Percentiles rank a stretch among this genome's conserved stretches.
Conservation (phyloP, 2,888 invertebrate genomes). For the Tethea ocularis region DNA sequence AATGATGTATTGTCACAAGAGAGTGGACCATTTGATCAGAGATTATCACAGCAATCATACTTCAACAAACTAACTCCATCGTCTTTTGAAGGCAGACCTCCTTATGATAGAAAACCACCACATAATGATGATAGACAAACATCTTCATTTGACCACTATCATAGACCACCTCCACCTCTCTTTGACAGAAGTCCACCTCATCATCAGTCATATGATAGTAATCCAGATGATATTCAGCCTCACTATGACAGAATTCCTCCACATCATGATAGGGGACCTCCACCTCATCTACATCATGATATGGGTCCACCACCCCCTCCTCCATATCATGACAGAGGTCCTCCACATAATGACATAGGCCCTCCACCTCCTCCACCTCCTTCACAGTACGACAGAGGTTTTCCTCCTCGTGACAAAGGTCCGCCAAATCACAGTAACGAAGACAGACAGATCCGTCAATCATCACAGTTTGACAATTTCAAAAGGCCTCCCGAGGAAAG, state of each 20-base stretch:
- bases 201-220: constrained; percentile 18
- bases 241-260: constrained; percentile 7
- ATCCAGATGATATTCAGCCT: too few species aligned
- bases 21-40: not conserved
- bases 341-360: not conserved
- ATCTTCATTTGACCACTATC: constrained; percentile 11
- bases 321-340: constrained; percentile 12
- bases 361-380: constrained; percentile 20
- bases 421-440: constrained; percentile 10
- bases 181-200: constrained; percentile 19
- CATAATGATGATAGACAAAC: constrained; percentile 15
- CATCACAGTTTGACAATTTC: constrained; percentile 13
- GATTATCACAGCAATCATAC: not conserved
- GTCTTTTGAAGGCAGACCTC: constrained; percentile 14
- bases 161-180: constrained; percentile 16
- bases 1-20: not conserved
- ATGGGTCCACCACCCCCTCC: constrained; percentile 19
- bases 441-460: constrained; percentile 13
- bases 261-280: not conserved
- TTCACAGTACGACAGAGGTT: constrained; percentile 13
- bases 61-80: not conserved
- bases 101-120: constrained; percentile 14
- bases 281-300: constrained; percentile 20
- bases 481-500: not conserved
- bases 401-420: constrained; percentile 7